Conservation (phyloP, 2,113 vertebrate species). For the Pelmatolapia mariae region DNA sequence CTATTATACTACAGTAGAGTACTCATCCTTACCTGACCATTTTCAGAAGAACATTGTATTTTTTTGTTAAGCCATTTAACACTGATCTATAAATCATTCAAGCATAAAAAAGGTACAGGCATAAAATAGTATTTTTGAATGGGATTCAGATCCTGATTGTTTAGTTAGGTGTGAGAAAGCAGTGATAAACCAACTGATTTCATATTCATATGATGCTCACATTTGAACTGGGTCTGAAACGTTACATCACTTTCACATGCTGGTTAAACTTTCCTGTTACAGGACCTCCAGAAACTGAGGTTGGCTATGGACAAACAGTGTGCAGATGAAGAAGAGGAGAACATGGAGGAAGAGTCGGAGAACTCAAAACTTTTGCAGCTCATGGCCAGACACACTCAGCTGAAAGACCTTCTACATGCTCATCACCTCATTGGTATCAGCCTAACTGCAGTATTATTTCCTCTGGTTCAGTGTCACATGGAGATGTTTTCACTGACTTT, state of each 20-base stretch:
- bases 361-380: conserved; percentile 33
- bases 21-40: background rate
- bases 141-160: background rate
- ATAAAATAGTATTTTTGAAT: background rate
- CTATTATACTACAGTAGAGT: background rate
- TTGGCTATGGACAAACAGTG: background rate
- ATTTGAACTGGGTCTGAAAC: background rate
- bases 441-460: background rate
- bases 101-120: background rate
- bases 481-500: background rate
- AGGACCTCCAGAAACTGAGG: conserved; percentile 38
- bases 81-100: background rate
- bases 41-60: background rate
- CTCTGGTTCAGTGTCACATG: background rate
- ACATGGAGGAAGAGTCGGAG: conserved; percentile 9
- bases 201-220: background rate
- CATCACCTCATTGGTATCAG: conserved; percentile 68
- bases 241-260: background rate
- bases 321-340: conserved; percentile 8
- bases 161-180: background rate
- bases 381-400: conserved; percentile 54
- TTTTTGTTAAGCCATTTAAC: background rate
- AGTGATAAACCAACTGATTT: background rate
- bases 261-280: background rate
- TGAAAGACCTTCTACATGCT: conserved; percentile 60